Evolutionary conservation across 2,888 invertebrate genomes (phyloP), one percentile per base, ranked within the genome.

Genomic region (Scaptomyza flava): DNA sequence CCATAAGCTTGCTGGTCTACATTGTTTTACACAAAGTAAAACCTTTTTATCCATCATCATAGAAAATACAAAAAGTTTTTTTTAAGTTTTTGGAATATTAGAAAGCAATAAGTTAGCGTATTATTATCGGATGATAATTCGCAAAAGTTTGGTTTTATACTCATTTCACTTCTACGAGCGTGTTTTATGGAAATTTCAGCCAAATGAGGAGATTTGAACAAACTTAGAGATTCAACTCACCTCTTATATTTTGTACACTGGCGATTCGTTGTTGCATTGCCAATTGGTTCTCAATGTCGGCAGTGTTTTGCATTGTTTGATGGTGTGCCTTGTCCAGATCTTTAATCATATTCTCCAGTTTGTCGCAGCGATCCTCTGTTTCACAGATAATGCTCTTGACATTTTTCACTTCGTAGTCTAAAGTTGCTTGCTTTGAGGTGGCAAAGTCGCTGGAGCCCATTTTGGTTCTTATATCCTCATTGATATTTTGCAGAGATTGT

Each of bases 321-420:
- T 92, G 91, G 2, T 93, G 69, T 2, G 91, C 83, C 33, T 91
- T 90, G 61, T 92, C 92, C 8, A 93, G 77, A 58, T 91, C 89
- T 0, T 72, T 75, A 1, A 93, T 82, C 38, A 93, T 90, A n/a
- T 90, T 90, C 12, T 92, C 92, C 9, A 94, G 84, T 36, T 92
- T 92, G 54, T 94, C 93, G 36, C 93, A 90, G 68, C 93, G 93
- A 41, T 93, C 93, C 17, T 93, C 92, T 9, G 93, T 92, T 77
- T 93, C 93, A 36, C 92, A 92, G 0, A 93, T 92, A 51, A 93
- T 93, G 73, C 93, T 93, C 67, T 92, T 93, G 62, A 93, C 91
- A 12, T 93, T 91, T 78, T 93, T 93, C 0, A 93, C 89, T 79
- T 94, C 93, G 59, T 92, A 93, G 70, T 92, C 91, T 12, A 94